Base-by-base conservation (phyloP, 2,888 invertebrate species). In the Glyphotaelius pellucidus region DNA sequence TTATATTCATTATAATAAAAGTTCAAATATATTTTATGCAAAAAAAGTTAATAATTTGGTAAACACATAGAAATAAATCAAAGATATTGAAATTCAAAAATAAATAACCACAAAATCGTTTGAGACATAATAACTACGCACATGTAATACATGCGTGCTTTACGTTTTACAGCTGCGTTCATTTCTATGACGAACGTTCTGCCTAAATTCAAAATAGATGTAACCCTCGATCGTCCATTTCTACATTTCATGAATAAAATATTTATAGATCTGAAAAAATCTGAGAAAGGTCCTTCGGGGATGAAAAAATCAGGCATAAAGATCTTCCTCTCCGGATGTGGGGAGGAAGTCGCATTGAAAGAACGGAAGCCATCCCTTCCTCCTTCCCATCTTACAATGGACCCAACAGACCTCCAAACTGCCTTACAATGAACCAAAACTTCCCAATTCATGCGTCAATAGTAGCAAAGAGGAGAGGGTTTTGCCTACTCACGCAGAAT, bases 261-360 rank as follows among this genome's bases (percentile, higher is more conserved):
- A 67, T 67, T 67, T 67, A 67, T 25, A n/a, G 25, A 67, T 67
- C 67, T 25, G 52, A 52, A 52, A 47, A 52, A 52, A 52, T 52
- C 52, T 52, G n/a, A 67, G n/a, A 67, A 67, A 67, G 67, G 67
- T 67, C 67, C 4, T 25, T 25, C 2, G 67, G 67, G 47, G 47
- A 47, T 86, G 30, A 86, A 42, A 38, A 86, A 86, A 86, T 86
- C 86, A 42, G 86, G 42, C 2, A 86, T 86, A 86, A 86, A 86
- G 42, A 86, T 86, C 86, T 47, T 47, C 42, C n/a, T 30, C 25
- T 86, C 86, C 86, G 86, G 86, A 47, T 86, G 42, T 14, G 38
- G 47, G 86, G n/a, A 86, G 47, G 86, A 86, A 86, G 47, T 86
- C 86, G 12, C 86, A 86, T 86, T 86, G 30, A 42, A n/a, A 86